A percentile compares a stretch with the other conserved stretches of the same genome.
These are phyloP conservation scores for Semnopithecus entellus DNA, from an alignment of 2,113 vertebrate genomes.

Conservation along the genomic window DNA sequence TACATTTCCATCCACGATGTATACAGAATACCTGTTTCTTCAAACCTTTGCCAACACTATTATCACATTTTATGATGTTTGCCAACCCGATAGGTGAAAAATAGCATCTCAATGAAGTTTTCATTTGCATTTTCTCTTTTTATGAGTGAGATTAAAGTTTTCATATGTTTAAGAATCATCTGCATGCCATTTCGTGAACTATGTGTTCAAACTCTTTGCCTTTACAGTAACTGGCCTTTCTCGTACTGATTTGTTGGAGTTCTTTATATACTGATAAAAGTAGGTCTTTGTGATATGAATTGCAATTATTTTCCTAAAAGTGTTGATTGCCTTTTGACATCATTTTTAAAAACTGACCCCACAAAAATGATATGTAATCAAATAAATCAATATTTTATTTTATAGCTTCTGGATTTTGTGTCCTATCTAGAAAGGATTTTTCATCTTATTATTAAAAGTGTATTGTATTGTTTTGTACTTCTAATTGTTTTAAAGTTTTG, in stretches of 20 bases:
- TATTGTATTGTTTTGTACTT: background rate
- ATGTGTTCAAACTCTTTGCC: background rate
- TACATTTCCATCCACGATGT: background rate
- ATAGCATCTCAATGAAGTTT: background rate
- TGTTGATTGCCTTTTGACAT: constrained; percentile 8
- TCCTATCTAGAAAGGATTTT: background rate
- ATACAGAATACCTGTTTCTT: background rate
- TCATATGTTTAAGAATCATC: background rate
- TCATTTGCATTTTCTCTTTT: constrained; percentile 13
- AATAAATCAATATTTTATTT: background rate
- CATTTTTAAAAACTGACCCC: background rate
- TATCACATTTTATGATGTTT: background rate
- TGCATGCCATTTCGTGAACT: background rate
- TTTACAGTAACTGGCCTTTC: background rate
- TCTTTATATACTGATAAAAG: background rate
- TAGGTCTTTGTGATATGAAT: background rate
- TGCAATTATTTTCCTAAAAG: background rate
- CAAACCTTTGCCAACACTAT: background rate
- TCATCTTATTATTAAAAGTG: background rate
- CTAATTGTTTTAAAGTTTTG: background rate
- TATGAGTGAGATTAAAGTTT: background rate
- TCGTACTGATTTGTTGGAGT: background rate
- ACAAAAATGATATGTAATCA: background rate
- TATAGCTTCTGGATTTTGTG: constrained; percentile 15
- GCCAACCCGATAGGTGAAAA: background rate